phyloP scores from a whole-genome alignment of 2,888 invertebrate genomes.

The Caenorhabditis sp. region DNA sequence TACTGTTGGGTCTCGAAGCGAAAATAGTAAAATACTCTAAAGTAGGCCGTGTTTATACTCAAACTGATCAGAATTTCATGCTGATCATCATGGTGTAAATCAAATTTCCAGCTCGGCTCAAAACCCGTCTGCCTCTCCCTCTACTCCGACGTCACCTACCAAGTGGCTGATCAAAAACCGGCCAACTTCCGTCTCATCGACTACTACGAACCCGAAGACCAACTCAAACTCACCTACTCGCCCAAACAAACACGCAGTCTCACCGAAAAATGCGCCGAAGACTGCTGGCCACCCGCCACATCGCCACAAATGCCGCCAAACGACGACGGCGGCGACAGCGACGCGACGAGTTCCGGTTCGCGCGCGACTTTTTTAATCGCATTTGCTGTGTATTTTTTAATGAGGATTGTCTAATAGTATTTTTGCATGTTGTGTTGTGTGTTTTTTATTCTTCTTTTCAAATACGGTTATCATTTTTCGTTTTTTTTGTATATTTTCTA shows the following conservation, averaged over 20 bases:
- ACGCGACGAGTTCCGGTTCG: too few species aligned
- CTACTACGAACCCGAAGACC: conserved; percentile 82
- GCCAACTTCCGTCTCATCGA: conserved; percentile 86
- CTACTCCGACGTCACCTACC: conserved; percentile 83
- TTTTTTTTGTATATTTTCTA: too few species aligned
- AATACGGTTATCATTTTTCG: too few species aligned
- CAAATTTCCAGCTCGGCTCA: conserved; percentile 58
- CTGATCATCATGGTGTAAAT: background rate
- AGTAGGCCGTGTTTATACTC: background rate
- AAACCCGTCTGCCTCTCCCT: conserved; percentile 81
- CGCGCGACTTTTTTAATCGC: too few species aligned
- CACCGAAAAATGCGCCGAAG: conserved; percentile 64
- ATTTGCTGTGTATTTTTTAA: too few species aligned
- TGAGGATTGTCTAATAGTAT: too few species aligned
- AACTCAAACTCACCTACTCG: conserved; percentile 65
- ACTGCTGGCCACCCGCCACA: conserved; percentile 59
- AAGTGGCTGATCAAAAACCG: conserved; percentile 85
- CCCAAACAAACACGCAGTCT: conserved; percentile 57
- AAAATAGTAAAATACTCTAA: background rate
- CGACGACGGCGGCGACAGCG: too few species aligned
- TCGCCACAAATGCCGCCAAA: too few species aligned
- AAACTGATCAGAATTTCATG: too few species aligned
- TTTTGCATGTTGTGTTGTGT: too few species aligned
- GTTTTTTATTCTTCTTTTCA: too few species aligned
- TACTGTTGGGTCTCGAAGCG: too few species aligned